Evolutionary conservation across 2,888 invertebrate genomes (phyloP), one percentile per base, ranked within the genome.

Genomic region (Macrosiphum euphorbiae): DNA sequence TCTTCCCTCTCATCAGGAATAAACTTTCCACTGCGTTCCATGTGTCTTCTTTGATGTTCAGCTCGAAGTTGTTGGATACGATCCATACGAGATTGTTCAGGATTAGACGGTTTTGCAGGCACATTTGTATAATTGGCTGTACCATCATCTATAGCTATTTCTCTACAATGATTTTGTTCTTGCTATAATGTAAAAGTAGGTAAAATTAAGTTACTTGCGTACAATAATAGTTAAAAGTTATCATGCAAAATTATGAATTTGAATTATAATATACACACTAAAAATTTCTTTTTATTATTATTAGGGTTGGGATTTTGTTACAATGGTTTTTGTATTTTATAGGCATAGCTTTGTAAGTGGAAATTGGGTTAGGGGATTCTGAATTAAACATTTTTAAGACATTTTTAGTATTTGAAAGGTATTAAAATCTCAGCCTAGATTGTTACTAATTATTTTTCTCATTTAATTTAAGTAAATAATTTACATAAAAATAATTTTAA

Each of bases 31-130:
- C 52, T 88, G 5, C 90, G 95, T 95, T 97, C 96, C 41, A 96
- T 96, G 95, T 97, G 96, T 87, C 96, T 95, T 85, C 96, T 96
- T 95, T 97, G 97, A 95, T 97, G 97, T 95, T 96, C 96, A 4
- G 96, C 95, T 61, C 96, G 95, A 94, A 96, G 95, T 94, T 96
- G 96, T 95, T 96, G 96, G 94, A 96, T 96, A 94, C 96, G 95
- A 94, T 96, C 96, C 20, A 95, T 95, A 47, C 96, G 95, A 88
- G 95, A 95, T 61, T 87, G 94, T 94, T 94, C 94, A 61, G 61
- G 90, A 67, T 94, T 90, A 67, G 58, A 86, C 4, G 35, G 35
- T 67, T 86, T 90, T 20, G 50, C 16, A n/a, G 41, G 16, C 2
- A 84, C 26, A 89, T 84, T 50, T 47, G 16, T 28, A 93, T 84